These are phyloP conservation scores for Gymnocephalus cernua DNA, from an alignment of 2,113 vertebrate genomes.

Conservation along the genomic window DNA sequence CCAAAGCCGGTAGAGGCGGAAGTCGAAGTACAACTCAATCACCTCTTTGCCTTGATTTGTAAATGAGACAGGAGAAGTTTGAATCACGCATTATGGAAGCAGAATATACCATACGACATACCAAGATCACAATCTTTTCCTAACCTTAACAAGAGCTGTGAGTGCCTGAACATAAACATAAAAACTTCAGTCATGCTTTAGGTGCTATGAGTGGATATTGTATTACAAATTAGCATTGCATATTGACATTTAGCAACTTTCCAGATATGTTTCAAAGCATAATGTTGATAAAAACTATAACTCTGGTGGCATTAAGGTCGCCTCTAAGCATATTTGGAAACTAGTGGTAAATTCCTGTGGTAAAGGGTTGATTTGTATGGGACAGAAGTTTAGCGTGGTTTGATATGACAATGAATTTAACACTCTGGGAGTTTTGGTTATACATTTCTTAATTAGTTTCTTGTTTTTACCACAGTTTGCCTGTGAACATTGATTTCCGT, in stretches of 20 bases:
- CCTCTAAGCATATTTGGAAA: not conserved
- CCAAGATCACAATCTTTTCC: not conserved
- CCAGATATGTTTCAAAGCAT: not conserved
- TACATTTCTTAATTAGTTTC: too few species aligned
- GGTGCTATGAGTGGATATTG: not conserved
- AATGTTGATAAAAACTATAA: not conserved
- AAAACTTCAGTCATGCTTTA: not conserved
- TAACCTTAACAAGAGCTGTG: not conserved
- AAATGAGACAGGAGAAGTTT: slow-evolving; percentile 27
- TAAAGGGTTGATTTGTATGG: not conserved
- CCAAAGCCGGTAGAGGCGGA: slow-evolving; percentile 98
- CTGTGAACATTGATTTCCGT: not conserved
- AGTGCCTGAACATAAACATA: not conserved
- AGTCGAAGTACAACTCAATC: slow-evolving; percentile 99
- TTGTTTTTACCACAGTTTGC: not conserved
- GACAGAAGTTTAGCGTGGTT: not conserved
- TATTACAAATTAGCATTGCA: not conserved
- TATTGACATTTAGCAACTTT: not conserved
- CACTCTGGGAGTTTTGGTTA: too few species aligned
- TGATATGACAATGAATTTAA: too few species aligned
- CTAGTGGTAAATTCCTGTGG: not conserved
- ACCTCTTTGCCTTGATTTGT: slow-evolving; percentile 91
- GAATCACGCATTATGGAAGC: not conserved
- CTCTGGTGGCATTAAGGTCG: not conserved
- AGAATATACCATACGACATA: not conserved